These are phyloP conservation scores for Scaptomyza polygonia DNA, from an alignment of 2,888 invertebrate genomes.

Conservation along the genomic window DNA sequence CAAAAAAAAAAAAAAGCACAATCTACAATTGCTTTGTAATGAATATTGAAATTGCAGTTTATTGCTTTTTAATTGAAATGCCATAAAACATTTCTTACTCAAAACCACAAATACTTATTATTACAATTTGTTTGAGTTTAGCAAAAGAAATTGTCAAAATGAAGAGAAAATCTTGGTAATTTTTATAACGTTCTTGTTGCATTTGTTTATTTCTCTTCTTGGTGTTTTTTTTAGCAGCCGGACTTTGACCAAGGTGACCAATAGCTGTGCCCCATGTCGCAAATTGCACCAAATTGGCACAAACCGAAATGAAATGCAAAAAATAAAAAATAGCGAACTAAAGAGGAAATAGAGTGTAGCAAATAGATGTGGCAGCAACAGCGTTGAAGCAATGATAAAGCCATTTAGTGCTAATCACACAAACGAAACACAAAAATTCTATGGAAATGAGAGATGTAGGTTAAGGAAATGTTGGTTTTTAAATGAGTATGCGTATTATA, in stretches of 20 bases:
- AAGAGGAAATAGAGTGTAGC: not conserved
- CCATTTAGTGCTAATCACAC: slow-evolving; percentile 43
- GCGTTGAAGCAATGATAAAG: slow-evolving; percentile 29
- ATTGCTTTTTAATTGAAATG: not conserved
- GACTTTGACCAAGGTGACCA: slow-evolving; percentile 7
- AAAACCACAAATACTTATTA: no score
- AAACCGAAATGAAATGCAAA: slow-evolving; percentile 19
- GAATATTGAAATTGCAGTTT: not conserved
- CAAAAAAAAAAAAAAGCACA: not conserved
- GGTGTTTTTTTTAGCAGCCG: no score
- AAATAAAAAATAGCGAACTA: not conserved
- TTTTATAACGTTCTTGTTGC: no score
- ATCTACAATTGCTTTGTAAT: not conserved
- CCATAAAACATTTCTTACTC: not conserved
- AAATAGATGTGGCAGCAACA: not conserved
- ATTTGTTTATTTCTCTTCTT: no score
- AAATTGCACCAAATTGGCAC: slow-evolving; percentile 31
- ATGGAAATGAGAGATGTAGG: slow-evolving; percentile 10
- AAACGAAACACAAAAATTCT: slow-evolving; percentile 31
- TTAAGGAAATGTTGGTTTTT: not conserved
- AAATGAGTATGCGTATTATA: slow-evolving; percentile 11
- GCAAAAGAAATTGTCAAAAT: not conserved
- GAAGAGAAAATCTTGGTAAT: not conserved
- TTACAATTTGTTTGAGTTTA: not conserved
- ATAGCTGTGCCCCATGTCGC: slow-evolving; percentile 10